These are phyloP conservation scores for Cyphotilapia sp. DNA, from an alignment of 2,113 vertebrate genomes.

Conservation along the genomic window DNA sequence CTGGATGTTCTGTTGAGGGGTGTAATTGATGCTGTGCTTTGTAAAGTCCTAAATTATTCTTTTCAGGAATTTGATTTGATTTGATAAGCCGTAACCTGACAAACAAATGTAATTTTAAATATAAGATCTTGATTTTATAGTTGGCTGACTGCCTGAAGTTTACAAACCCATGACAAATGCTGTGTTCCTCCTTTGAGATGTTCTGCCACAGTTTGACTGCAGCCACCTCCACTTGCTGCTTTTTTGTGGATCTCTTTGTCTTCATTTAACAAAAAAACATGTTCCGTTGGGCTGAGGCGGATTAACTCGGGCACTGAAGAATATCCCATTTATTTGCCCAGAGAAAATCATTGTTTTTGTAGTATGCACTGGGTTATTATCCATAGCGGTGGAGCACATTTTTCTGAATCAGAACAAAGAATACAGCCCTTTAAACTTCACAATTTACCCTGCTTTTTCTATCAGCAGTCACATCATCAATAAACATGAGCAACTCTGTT, in stretches of 20 bases:
- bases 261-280: not conserved
- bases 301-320: fast-evolving
- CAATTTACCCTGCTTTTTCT: not conserved
- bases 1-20: not conserved
- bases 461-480: not conserved
- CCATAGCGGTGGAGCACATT: not conserved
- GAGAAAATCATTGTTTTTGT: not conserved
- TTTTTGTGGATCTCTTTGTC: not conserved
- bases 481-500: not conserved
- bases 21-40: fast-evolving
- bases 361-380: not conserved
- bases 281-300: not conserved
- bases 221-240: not conserved
- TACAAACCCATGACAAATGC: not conserved
- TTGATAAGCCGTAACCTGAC: not conserved
- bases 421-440: not conserved
- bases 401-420: not conserved
- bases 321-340: not conserved
- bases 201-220: not conserved
- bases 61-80: not conserved
- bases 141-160: not conserved
- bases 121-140: not conserved
- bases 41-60: not conserved
- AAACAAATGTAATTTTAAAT: not conserved
- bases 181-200: not conserved